phyloP scores from a whole-genome alignment of 2,888 invertebrate genomes.

The Flexamia atlantica region DNA sequence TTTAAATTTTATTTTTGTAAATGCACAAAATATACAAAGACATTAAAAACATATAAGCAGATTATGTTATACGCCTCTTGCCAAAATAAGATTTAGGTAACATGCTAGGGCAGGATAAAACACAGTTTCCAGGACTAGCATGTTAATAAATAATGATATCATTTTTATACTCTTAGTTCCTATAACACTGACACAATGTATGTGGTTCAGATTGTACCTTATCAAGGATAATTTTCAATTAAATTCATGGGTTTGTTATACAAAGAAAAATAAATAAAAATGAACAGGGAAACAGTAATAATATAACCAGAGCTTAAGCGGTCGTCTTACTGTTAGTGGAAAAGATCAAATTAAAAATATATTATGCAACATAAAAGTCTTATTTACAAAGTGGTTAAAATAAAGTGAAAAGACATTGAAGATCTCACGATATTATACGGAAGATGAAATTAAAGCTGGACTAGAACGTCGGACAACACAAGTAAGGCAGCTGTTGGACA shows the following conservation, averaged over 20 bases:
- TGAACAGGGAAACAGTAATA: not conserved
- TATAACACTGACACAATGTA: not conserved
- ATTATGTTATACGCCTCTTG: not conserved
- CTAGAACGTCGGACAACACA: constrained; percentile 57
- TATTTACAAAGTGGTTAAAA: constrained; percentile 20
- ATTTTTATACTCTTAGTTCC: not conserved
- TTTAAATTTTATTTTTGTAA: not conserved
- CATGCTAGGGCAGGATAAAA: too few species aligned
- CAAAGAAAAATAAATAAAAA: not conserved
- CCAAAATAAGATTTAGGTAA: not conserved
- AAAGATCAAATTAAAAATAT: not conserved
- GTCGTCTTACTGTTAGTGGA: not conserved
- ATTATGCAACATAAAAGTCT: constrained; percentile 23
- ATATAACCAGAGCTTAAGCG: not conserved
- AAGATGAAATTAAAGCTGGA: constrained; percentile 46
- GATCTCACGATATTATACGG: constrained; percentile 12
- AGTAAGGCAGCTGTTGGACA: constrained; percentile 53
- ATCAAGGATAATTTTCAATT: not conserved
- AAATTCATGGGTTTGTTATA: not conserved
- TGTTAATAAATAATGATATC: not conserved
- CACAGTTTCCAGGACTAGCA: too few species aligned
- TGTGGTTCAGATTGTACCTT: not conserved
- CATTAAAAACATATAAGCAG: not conserved
- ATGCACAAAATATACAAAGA: not conserved
- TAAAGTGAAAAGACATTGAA: constrained; percentile 32